Base-by-base conservation (phyloP, 1,140 invertebrate species). In the Tetranychus urticae region DNA sequence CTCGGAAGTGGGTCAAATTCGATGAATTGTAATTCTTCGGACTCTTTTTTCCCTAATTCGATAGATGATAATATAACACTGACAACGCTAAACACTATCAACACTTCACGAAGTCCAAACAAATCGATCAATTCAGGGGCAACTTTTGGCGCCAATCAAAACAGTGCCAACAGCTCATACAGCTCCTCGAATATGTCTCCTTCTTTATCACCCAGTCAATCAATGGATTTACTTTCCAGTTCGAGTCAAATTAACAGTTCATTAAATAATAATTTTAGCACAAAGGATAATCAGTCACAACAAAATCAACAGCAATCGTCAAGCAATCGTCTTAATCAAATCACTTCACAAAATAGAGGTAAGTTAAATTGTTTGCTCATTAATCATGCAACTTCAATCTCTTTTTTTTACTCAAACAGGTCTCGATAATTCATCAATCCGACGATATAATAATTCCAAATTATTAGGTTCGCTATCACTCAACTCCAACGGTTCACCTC, bases 181-280 rank as follows among this genome's bases (percentile, higher is more conserved):
- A 58, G 36, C n/a, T 46, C 33, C n/a, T 31, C 50, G 7, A 55
- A 61, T 55, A 45, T 42, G 52, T 61, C 52, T 23, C 36, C 60
- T 5, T 36, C 34, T 23, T 35, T 60, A 12, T 60, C 59, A 13
- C 59, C 59, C 12, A 60, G 59, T 60, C 59, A 60, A 36, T 47
- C 12, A 14, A 50, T 60, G 45, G 59, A 60, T 36, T 54, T 47
- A 31, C n/a, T 55, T 31, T 52, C 52, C 39, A 42, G 39, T 23
- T 52, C 50, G 14, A 23, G 14, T 23, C 55, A 14, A 35, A 14
- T 42, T 33, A 35, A 34, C 31, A 56, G 55, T 56, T 8, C 31
- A 13, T 34, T 33, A 34, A 56, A 34, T 56, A 23, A 42, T 42
- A 42, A 42, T 42, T 42, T 42, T 10, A 10, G 39, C 39, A 6